phyloP scores from a whole-genome alignment of 2,797 vertebrate species.

The Clamator glandarius region DNA sequence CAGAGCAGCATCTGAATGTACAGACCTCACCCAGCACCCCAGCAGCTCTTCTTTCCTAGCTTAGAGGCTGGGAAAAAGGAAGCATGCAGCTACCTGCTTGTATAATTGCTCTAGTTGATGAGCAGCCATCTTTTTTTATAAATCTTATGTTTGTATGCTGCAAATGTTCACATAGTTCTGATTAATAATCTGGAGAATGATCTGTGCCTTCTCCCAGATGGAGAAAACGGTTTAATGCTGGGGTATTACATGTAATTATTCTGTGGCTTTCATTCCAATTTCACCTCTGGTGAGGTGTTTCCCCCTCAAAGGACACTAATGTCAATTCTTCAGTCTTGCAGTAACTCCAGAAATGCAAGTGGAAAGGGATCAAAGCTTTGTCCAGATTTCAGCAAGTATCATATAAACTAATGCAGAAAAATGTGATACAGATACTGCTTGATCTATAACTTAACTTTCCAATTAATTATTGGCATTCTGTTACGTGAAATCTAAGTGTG shows the following conservation, averaged over 20 bases:
- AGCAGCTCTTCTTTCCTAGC: neutral
- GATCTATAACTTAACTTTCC: neutral
- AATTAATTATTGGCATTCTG: rapidly evolving
- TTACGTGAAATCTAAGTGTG: rapidly evolving
- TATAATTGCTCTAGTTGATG: neutral
- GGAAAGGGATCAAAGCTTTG: neutral
- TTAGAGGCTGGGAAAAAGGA: neutral
- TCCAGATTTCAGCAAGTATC: neutral
- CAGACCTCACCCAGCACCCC: neutral
- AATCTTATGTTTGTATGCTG: neutral
- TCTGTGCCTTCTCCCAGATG: neutral
- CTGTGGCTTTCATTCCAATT: neutral
- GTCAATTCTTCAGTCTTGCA: neutral
- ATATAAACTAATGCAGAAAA: neutral
- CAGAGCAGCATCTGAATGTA: neutral
- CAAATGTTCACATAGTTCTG: neutral
- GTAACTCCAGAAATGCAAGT: neutral
- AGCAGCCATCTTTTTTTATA: neutral
- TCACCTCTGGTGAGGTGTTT: neutral
- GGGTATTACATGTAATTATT: neutral
- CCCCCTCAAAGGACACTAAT: neutral
- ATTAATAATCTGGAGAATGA: neutral
- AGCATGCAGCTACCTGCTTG: rapidly evolving
- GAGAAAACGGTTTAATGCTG: neutral
- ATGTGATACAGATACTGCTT: neutral